phyloP scores from a whole-genome alignment of 1,140 invertebrate species.

The Lasioglossum albipes region DNA sequence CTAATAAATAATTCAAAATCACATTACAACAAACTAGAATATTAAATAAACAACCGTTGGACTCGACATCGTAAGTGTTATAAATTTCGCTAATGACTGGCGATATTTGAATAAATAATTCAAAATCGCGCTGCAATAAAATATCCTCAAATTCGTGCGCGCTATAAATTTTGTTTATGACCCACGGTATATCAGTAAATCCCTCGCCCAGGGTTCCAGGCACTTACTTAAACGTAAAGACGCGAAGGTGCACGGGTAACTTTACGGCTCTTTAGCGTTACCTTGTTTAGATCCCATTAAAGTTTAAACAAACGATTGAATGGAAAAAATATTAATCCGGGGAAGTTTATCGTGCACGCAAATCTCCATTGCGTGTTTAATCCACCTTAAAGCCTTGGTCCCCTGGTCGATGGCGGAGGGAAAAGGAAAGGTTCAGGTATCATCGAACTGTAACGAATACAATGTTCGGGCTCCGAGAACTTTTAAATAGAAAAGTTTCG shows the following conservation, averaged over 20 bases:
- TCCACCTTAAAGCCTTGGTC: slow-evolving; percentile 23
- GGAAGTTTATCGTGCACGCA: slow-evolving; percentile 45
- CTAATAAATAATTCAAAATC: too few species aligned
- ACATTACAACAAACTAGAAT: too few species aligned
- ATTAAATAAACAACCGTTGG: too few species aligned
- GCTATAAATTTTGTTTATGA: too few species aligned
- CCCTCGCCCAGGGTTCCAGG: too few species aligned
- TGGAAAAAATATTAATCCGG: slow-evolving; percentile 43
- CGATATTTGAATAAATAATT: too few species aligned
- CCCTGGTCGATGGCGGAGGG: neutral
- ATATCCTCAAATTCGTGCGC: too few species aligned
- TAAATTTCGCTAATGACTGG: too few species aligned
- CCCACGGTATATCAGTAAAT: too few species aligned
- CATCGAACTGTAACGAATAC: slow-evolving; percentile 32
- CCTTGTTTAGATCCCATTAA: slow-evolving; percentile 26
- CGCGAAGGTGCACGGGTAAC: neutral
- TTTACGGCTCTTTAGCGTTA: slow-evolving; percentile 1
- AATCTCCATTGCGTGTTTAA: slow-evolving; percentile 53
- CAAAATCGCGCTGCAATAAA: too few species aligned
- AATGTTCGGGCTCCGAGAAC: slow-evolving; percentile 31
- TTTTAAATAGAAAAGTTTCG: slow-evolving; percentile 64
- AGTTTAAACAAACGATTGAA: slow-evolving; percentile 32
- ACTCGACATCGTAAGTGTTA: too few species aligned
- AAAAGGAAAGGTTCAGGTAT: slow-evolving; percentile 15
- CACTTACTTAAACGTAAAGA: neutral